These are phyloP conservation scores for Hippocampus kuda DNA, from an alignment of 2,797 vertebrate species.

Conservation along the genomic window DNA sequence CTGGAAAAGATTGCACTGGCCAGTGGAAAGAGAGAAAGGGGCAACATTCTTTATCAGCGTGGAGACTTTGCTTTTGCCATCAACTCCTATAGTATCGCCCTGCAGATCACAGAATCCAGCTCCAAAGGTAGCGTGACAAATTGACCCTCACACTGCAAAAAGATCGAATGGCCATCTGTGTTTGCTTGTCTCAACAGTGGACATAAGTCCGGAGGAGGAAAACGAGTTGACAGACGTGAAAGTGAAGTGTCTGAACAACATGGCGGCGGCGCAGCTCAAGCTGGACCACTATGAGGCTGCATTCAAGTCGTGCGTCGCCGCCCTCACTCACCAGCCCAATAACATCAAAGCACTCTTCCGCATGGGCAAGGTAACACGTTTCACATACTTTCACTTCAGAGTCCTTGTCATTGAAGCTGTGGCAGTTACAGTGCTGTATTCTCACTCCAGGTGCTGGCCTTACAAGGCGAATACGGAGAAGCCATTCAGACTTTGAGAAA, in stretches of 20 bases:
- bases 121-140: constrained; percentile 75
- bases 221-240: constrained; percentile 79
- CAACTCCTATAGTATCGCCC: constrained; percentile 86
- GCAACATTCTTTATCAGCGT: constrained; percentile 85
- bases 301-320: constrained; percentile 80
- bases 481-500: constrained; percentile 82
- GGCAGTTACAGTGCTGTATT: not conserved
- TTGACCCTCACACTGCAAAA: not conserved
- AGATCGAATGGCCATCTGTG: not conserved
- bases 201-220: constrained; percentile 80
- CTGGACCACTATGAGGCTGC: constrained; percentile 88
- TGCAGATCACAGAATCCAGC: constrained; percentile 79
- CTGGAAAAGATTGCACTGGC: constrained; percentile 74
- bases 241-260: constrained; percentile 96
- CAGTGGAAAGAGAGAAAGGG: constrained; percentile 78
- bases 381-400: not conserved
- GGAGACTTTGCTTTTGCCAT: constrained; percentile 84
- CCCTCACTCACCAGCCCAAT: constrained; percentile 80
- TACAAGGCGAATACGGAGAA: constrained; percentile 83
- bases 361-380: constrained; percentile 81
- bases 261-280: constrained; percentile 92
- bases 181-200: constrained; percentile 62
- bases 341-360: constrained; percentile 95
- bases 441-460: constrained; percentile 75
- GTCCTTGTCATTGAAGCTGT: not conserved